Evolutionary conservation across 2,113 vertebrate species (phyloP).

Genomic region (Gymnogyps californianus): DNA sequence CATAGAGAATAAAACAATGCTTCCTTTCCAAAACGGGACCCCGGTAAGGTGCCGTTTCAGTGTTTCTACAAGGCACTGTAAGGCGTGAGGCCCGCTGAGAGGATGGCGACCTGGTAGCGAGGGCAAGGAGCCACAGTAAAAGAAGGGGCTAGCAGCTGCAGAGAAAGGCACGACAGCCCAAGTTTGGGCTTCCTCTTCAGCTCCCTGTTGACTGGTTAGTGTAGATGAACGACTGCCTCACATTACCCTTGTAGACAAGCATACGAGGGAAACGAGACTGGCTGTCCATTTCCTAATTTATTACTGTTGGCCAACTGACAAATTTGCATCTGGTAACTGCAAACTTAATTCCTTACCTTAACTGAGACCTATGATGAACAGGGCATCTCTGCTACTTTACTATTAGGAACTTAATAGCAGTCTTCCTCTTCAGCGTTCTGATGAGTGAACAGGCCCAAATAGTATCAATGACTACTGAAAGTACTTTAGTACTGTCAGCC

Average conservation of each 20-base stretch:
- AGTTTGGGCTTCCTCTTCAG: not conserved
- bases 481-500: not conserved
- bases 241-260: too few species aligned
- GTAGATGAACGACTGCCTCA: accelerated
- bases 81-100: accelerated
- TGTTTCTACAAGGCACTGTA: not conserved
- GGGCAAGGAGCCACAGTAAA: accelerated
- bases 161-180: not conserved
- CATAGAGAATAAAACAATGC: not conserved
- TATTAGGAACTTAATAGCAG: accelerated
- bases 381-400: not conserved
- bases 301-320: accelerated
- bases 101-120: accelerated
- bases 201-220: accelerated
- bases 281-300: accelerated
- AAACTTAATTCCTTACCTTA: not conserved
- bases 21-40: not conserved
- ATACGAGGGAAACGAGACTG: not conserved
- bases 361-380: accelerated
- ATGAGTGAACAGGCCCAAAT: not conserved
- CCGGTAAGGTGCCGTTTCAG: accelerated
- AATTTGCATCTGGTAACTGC: accelerated
- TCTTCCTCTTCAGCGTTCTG: not conserved
- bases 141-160: not conserved
- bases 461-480: not conserved